Conservation (phyloP, 1,140 invertebrate genomes). For the Mizuhopecten yessoensis region DNA sequence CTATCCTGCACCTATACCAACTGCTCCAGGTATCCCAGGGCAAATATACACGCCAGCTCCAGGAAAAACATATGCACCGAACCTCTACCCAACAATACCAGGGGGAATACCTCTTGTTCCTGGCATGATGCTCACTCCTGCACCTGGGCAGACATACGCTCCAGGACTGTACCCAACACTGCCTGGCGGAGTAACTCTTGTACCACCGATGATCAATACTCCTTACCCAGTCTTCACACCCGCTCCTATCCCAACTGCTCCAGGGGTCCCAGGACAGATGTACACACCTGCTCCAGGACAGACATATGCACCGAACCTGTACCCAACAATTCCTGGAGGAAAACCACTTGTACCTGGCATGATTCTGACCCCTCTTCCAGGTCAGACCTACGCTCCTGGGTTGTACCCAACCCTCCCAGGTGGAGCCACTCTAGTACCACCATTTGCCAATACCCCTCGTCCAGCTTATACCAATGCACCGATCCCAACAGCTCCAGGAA, state of each 20-base stretch:
- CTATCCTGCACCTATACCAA: conserved; percentile 65
- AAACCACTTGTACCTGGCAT: not conserved
- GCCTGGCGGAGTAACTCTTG: too few species aligned
- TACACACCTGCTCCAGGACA: conserved; percentile 50
- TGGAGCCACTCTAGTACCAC: conserved; percentile 47
- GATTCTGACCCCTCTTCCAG: conserved; percentile 61
- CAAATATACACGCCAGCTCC: conserved; percentile 55
- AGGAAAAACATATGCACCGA: conserved; percentile 59
- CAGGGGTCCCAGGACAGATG: conserved; percentile 56
- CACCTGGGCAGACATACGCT: conserved; percentile 64
- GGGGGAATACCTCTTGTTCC: conserved; percentile 6
- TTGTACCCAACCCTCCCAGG: conserved; percentile 56
- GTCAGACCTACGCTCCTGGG: conserved; percentile 67
- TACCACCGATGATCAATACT: too few species aligned
- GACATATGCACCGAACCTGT: conserved; percentile 47
- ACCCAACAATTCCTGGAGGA: conserved; percentile 36
- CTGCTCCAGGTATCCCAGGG: conserved; percentile 48
- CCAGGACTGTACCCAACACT: conserved; percentile 52
- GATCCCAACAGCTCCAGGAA: not conserved
- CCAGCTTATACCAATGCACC: conserved; percentile 47
- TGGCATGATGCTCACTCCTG: conserved; percentile 50
- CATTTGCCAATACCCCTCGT: conserved; percentile 42
- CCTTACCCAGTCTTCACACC: too few species aligned
- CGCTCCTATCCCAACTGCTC: conserved; percentile 44
- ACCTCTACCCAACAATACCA: conserved; percentile 36